phyloP scores from a whole-genome alignment of 2,113 vertebrate genomes.

The Scophthalmus maximus region DNA sequence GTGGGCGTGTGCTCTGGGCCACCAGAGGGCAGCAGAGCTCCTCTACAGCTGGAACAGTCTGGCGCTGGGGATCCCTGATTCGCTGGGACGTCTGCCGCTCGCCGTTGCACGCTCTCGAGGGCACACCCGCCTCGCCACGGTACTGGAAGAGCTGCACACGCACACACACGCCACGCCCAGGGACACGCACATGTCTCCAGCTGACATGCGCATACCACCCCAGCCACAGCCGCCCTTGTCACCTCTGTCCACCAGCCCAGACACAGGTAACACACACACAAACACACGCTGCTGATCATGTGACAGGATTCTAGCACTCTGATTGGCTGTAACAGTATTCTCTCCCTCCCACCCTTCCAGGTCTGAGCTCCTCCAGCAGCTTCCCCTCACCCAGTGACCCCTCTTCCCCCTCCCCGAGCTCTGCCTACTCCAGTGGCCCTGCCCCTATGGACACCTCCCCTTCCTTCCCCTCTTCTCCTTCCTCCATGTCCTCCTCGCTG shows the following conservation, averaged over 20 bases:
- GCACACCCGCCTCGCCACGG: conserved; percentile 86
- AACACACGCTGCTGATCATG: background rate
- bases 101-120: conserved; percentile 89
- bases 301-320: background rate
- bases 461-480: conserved; percentile 81
- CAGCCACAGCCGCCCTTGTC: conserved; percentile 69
- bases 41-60: conserved; percentile 87
- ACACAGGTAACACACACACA: conserved; percentile 82
- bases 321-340: conserved; percentile 20
- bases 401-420: conserved; percentile 84
- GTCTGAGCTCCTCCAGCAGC: conserved; percentile 86
- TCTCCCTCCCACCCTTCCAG: conserved; percentile 35
- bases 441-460: conserved; percentile 82
- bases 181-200: conserved; percentile 1
- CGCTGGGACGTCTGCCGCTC: conserved; percentile 89
- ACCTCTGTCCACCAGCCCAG: conserved; percentile 86
- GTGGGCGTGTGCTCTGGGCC: conserved; percentile 94
- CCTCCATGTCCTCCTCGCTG: conserved; percentile 70
- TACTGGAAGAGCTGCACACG: conserved; percentile 87
- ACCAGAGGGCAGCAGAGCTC: conserved; percentile 87
- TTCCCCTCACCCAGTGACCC: conserved; percentile 86
- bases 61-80: conserved; percentile 89
- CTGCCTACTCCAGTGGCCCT: conserved; percentile 87
- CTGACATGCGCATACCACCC: conserved; percentile 14
- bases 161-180: conserved; percentile 48